Percentiles rank a stretch among this genome's conserved stretches.
Conservation (phyloP, 2,113 vertebrate species). For the Thalassarche chlororhynchos region DNA sequence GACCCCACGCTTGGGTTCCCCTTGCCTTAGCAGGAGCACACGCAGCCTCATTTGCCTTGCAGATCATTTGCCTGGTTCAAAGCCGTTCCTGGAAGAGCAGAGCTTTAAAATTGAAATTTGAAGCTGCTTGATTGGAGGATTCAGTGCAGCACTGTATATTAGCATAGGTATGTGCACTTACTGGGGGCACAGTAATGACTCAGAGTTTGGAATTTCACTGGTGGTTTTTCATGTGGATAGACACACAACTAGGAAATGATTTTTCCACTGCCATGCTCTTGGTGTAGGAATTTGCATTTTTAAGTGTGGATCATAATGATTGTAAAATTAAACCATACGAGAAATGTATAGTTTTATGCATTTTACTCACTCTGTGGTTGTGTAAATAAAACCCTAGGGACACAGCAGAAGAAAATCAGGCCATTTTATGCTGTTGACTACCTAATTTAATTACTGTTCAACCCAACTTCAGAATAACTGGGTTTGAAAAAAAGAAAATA, state of each 20-base stretch:
- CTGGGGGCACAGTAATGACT: not conserved
- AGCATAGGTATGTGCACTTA: not conserved
- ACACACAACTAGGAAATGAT: not conserved
- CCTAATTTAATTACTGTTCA: constrained; percentile 48
- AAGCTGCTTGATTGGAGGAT: not conserved
- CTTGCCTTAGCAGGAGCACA: not conserved
- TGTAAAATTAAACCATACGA: not conserved
- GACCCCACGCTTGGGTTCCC: accelerated
- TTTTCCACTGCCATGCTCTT: not conserved
- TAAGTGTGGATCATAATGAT: not conserved
- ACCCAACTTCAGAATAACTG: constrained; percentile 21
- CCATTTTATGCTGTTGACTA: constrained; percentile 1
- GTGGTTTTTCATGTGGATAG: not conserved
- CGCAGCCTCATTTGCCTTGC: accelerated
- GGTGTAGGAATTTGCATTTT: not conserved
- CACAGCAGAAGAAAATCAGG: constrained; percentile 15
- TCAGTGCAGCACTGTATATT: not conserved
- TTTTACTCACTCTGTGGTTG: not conserved
- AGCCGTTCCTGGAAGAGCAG: not conserved
- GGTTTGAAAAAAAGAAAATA: not conserved
- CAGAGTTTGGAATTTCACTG: not conserved
- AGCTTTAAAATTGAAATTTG: not conserved
- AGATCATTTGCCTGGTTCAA: not conserved
- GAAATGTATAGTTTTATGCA: not conserved
- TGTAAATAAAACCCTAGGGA: not conserved